Evolutionary conservation across 2,113 vertebrate genomes (phyloP).

Genomic region (Eclectus roratus): DNA sequence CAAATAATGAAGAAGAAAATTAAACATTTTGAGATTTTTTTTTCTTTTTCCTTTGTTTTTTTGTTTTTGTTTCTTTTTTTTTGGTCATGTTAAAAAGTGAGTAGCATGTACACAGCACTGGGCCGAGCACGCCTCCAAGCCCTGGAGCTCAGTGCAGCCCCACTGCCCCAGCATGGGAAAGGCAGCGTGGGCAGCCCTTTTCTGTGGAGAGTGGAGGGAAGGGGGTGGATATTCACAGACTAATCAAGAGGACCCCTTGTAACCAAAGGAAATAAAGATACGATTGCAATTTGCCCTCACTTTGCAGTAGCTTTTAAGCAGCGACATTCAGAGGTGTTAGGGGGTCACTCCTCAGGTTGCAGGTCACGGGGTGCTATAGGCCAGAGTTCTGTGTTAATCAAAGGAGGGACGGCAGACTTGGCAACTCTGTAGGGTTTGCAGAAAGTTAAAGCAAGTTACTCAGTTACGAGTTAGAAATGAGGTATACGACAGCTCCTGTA

Average conservation of each 20-base stretch:
- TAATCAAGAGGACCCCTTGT: conserved; percentile 64
- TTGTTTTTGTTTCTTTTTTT: not conserved
- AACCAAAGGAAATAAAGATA: conserved; percentile 64
- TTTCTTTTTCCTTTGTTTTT: not conserved
- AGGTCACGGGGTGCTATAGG: conserved; percentile 79
- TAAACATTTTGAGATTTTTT: conserved; percentile 69
- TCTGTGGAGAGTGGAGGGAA: not conserved
- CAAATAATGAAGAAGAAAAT: conserved; percentile 81
- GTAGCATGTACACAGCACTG: conserved; percentile 36
- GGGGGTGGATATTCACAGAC: conserved; percentile 50
- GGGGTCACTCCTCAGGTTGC: conserved; percentile 67
- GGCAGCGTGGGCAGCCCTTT: not conserved
- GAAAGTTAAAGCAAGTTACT: conserved; percentile 92
- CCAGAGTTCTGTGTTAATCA: conserved; percentile 72
- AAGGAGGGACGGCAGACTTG: conserved; percentile 79
- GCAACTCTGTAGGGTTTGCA: conserved; percentile 84
- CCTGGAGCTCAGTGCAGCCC: conserved; percentile 16
- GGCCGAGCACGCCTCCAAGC: conserved; percentile 1
- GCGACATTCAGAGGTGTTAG: conserved; percentile 72
- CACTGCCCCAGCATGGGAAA: not conserved
- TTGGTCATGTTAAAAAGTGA: conserved; percentile 43
- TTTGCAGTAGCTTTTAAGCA: conserved; percentile 80
- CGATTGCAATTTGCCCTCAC: conserved; percentile 80
- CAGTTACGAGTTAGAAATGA: conserved; percentile 93
- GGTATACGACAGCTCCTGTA: conserved; percentile 92